Conservation (phyloP, 2,797 vertebrate species). For the Eulemur rubriventer region DNA sequence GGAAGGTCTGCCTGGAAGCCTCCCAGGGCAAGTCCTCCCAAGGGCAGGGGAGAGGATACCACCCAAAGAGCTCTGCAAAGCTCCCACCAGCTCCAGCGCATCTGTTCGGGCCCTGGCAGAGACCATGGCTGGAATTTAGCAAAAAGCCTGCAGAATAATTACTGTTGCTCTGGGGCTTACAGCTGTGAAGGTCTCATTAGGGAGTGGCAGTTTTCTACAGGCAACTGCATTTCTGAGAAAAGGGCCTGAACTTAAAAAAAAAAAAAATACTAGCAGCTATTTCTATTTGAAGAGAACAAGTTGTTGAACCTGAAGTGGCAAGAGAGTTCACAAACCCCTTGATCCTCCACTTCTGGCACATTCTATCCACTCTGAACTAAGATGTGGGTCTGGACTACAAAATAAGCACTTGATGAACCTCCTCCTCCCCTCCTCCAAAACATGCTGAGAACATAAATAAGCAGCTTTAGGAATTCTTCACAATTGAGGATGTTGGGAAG, state of each 20-base stretch:
- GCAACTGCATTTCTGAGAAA: constrained; percentile 66
- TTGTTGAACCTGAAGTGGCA: constrained; percentile 60
- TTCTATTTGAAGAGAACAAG: constrained; percentile 70
- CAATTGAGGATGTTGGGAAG: background rate
- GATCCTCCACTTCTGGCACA: background rate
- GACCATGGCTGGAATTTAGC: background rate
- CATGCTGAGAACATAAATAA: background rate
- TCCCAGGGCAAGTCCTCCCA: constrained; percentile 9
- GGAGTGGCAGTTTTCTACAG: constrained; percentile 63
- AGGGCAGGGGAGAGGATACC: constrained; percentile 23
- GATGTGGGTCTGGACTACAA: constrained; percentile 34
- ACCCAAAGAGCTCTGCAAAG: background rate
- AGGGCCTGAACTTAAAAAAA: constrained; percentile 65
- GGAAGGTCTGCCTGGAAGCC: constrained; percentile 7
- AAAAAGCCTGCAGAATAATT: constrained; percentile 4
- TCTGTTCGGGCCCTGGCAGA: background rate
- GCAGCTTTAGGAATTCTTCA: background rate
- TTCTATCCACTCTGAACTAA: constrained; percentile 31
- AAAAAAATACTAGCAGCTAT: constrained; percentile 22
- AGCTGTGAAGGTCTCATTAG: constrained; percentile 74
- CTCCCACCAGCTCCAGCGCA: background rate
- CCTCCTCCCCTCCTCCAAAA: background rate
- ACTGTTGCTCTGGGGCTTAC: constrained; percentile 55
- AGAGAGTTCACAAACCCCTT: constrained; percentile 36
- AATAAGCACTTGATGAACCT: background rate